Evolutionary conservation across 2,888 invertebrate species (phyloP), one percentile per base, ranked within the genome.

Genomic region (Chrysopilus asiliformis): DNA sequence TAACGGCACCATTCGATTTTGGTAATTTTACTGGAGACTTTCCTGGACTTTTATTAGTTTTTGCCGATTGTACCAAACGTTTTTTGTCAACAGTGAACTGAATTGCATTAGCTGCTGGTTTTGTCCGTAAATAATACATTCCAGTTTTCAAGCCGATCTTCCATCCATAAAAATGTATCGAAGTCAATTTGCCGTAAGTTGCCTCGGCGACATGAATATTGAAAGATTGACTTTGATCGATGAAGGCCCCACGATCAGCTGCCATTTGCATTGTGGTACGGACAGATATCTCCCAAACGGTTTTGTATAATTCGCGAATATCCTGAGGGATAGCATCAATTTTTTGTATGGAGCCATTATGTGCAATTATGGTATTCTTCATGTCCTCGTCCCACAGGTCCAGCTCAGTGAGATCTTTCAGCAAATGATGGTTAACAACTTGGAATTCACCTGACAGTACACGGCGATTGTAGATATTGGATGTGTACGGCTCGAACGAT

Each of bases 151-250:
- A 67, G 3, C 97, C 97, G 64, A 81, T 72, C 65, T 86, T 82
- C 98, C 98, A 98, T 0, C 87, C 89, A 59, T 89, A 87, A 63
- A 98, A 98, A 65, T 99, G 98, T 76, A 99, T 97, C 3, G 95
- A 95, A 2, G 93, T 87, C 36, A 98, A 67, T 58, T 90, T 90
- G 4, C 85, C 90, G 56, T 87, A 87, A 54, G 81, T 87, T 4
- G 98, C 91, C 56, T 87, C 82, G 4, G 90, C 94, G 39, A 99
- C 87, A 62, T 97, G 94, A 45, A 99, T 79, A 60, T 98, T 99
- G 49, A 99, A 76, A 0, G 94, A 94, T 58, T 99, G 98, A 45
- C 93, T 93, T 66, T 98, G 98, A 65, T 99, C 98, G 51, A 99
- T 95, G 58, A 85, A 98, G 1, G 97, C 91, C 3, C 94, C 97